Conservation (phyloP, 2,797 vertebrate genomes). For the Enteromius argenteus region DNA sequence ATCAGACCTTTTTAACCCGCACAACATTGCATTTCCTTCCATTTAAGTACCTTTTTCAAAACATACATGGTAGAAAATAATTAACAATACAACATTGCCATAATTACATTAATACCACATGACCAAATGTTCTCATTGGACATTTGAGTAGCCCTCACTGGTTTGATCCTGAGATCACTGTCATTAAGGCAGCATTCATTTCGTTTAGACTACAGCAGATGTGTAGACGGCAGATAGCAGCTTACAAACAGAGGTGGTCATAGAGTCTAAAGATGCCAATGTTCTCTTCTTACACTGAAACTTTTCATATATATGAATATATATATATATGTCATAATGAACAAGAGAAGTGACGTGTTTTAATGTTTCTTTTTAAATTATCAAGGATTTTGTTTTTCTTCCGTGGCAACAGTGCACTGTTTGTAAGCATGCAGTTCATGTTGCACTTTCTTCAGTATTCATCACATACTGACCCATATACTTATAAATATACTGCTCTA, state of each 20-base stretch:
- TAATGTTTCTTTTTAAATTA: background rate
- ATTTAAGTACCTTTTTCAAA: background rate
- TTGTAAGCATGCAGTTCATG: slow-evolving; percentile 27
- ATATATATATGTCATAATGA: background rate
- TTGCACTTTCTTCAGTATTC: slow-evolving; percentile 12
- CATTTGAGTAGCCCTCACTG: slow-evolving; percentile 76
- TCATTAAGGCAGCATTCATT: slow-evolving; percentile 77
- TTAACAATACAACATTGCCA: slow-evolving; percentile 11
- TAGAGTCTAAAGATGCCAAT: background rate
- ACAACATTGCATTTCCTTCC: background rate
- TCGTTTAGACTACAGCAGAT: slow-evolving; percentile 65
- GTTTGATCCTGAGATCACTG: slow-evolving; percentile 77
- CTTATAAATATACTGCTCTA: slow-evolving; percentile 15
- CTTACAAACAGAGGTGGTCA: slow-evolving; percentile 60
- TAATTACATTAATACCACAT: slow-evolving; percentile 38
- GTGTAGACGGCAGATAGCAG: slow-evolving; percentile 59
- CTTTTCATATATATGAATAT: background rate
- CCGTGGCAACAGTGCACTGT: slow-evolving; percentile 19
- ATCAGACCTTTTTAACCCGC: background rate
- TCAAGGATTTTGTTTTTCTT: background rate
- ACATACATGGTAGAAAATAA: slow-evolving; percentile 9
- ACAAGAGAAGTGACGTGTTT: background rate
- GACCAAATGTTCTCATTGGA: slow-evolving; percentile 47
- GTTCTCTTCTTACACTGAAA: background rate
- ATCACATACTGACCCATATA: slow-evolving; percentile 6